phyloP scores from a whole-genome alignment of 2,888 invertebrate genomes.

The Cryptocephalus primarius region DNA sequence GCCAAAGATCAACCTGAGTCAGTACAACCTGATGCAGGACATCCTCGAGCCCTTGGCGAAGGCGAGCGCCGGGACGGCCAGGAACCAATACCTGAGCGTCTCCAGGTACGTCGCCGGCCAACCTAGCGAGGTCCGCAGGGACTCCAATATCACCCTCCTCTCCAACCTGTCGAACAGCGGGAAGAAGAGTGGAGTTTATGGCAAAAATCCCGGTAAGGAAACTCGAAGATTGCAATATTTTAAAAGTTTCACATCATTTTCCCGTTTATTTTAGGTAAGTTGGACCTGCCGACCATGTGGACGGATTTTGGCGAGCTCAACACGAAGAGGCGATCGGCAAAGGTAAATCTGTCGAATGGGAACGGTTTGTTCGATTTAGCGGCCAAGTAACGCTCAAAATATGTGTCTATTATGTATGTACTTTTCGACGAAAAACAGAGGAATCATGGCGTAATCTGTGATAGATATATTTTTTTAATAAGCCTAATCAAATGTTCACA shows the following conservation, averaged over 20 bases:
- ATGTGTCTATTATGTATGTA: constrained; percentile 4
- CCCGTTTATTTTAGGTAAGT: constrained; percentile 13
- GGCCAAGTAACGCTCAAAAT: constrained; percentile 22
- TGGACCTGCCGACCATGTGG: constrained; percentile 25
- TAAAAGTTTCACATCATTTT: background rate
- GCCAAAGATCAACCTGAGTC: constrained; percentile 39
- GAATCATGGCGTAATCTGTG: constrained; percentile 11
- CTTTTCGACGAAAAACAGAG: constrained; percentile 1
- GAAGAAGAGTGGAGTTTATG: constrained; percentile 21
- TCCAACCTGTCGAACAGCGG: constrained; percentile 18
- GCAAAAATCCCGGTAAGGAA: constrained; percentile 18
- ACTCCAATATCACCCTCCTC: constrained; percentile 23
- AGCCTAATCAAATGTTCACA: constrained; percentile 10
- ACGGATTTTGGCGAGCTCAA: constrained; percentile 24
- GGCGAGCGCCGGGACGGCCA: constrained; percentile 41
- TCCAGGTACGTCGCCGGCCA: constrained; percentile 69
- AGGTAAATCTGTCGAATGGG: constrained; percentile 20
- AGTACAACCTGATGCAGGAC: constrained; percentile 36
- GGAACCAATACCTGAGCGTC: constrained; percentile 61
- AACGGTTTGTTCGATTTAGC: constrained; percentile 25
- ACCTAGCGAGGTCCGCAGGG: constrained; percentile 26
- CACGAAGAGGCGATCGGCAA: constrained; percentile 23
- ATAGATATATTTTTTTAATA: constrained; percentile 18
- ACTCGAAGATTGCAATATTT: background rate
- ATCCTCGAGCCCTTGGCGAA: constrained; percentile 33